phyloP scores from a whole-genome alignment of 2,888 invertebrate genomes.

The Stenurella melanura region DNA sequence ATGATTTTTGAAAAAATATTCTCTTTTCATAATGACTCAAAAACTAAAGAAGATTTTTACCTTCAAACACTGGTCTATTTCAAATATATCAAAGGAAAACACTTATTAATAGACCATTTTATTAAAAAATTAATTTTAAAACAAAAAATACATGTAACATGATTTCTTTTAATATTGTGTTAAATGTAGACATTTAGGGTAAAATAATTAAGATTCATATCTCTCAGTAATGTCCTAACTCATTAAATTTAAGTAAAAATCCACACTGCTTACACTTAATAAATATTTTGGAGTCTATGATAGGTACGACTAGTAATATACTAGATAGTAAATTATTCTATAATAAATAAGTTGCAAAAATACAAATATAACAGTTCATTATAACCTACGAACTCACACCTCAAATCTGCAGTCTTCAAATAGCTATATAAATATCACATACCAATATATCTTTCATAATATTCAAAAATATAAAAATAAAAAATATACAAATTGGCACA shows the following conservation, averaged over 20 bases:
- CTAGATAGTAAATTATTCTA: not conserved
- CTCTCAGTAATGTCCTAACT: not conserved
- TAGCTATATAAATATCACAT: constrained; percentile 24
- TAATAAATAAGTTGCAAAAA: constrained; percentile 1
- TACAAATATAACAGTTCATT: not conserved
- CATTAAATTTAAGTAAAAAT: not conserved
- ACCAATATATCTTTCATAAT: constrained; percentile 17
- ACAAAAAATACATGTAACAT: not conserved
- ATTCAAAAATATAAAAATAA: not conserved
- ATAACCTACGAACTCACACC: not conserved
- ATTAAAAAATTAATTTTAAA: not conserved
- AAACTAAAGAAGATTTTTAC: too few relatives aligned
- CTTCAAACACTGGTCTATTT: too few relatives aligned
- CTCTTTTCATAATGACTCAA: too few relatives aligned
- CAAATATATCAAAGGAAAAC: too few relatives aligned
- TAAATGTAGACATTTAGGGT: not conserved
- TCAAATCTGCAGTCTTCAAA: constrained; percentile 10
- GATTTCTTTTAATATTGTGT: not conserved
- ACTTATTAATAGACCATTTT: not conserved
- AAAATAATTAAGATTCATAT: not conserved
- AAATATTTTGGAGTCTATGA: not conserved
- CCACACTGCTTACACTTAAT: not conserved
- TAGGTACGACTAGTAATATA: not conserved
- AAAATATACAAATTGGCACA: constrained; percentile 19
- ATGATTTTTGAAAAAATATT: too few relatives aligned